Evolutionary conservation across 53 echinoderm and acorn worm genomes (phyloP), one percentile per base, ranked within the genome.

Genomic region (Patiria pectinifera): DNA sequence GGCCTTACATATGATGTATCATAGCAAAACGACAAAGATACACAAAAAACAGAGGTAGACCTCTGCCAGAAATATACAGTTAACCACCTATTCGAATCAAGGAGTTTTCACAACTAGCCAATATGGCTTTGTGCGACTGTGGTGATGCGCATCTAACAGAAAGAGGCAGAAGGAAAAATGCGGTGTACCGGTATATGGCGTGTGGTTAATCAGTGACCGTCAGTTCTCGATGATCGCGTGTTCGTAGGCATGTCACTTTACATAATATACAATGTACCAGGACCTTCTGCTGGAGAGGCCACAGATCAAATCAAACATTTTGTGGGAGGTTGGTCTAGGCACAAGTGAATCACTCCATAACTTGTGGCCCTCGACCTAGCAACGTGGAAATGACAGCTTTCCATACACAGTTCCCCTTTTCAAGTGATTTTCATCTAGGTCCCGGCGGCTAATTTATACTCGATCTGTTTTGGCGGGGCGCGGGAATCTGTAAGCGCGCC

Each of bases 141-240:
- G 23, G 4, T 18, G 4, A n/a, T 12, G 62, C 11, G 10, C 24
- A 74, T 24, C 70, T 19, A 21, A 12, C 18, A 70, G 24, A 23
- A 23, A 74, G 24, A 74, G 10, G 19, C 3, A 4, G 66, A 15
- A 66, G 6, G 15, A 6, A 18, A 14, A 66, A 3, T 66, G 15
- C 4, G 2, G 66, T 7, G 66, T 14, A 3, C 19, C 3, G 10
- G 19, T 66, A 35, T n/a, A 6, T 78, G 45, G 15, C 44, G 2
- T 24, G 44, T 78, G 79, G 79, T 78, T 78, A 78, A 78, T 78
- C 79, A 78, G 12, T 46, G 79, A 78, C 45, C 6, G 3, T 45
- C 16, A 47, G 15, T 78, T 21, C 15, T 18, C 70, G 18, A 15
- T 70, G 70, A 16, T 70, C 4, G 15, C 10, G 4, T 74, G 10